These are phyloP conservation scores for Sesia apiformis DNA, from an alignment of 2,888 invertebrate genomes.

Conservation along the genomic window DNA sequence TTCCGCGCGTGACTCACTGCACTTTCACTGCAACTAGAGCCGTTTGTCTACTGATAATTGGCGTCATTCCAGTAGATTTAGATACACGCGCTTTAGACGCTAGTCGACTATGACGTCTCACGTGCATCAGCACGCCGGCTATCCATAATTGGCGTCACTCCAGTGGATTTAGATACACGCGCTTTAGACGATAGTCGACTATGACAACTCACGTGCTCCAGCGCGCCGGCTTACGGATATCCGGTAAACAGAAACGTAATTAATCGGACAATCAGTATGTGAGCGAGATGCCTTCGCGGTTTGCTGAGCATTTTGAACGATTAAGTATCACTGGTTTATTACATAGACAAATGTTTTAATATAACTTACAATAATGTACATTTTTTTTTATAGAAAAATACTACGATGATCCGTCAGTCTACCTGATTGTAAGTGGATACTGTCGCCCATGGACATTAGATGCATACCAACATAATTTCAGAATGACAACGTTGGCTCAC, in stretches of 20 bases:
- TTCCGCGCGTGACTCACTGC: conserved; percentile 47
- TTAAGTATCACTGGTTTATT: conserved; percentile 3
- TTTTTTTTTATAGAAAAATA: too few relatives aligned
- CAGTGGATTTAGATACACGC: conserved; percentile 23
- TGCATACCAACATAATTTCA: too few relatives aligned
- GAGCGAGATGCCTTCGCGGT: conserved; percentile 3
- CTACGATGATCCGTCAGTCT: too few relatives aligned
- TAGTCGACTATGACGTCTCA: not conserved
- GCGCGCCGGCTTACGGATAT: conserved; percentile 7
- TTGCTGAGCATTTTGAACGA: conserved; percentile 4
- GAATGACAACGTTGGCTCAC: too few relatives aligned
- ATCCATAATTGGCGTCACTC: conserved; percentile 33
- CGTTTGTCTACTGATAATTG: conserved; percentile 41
- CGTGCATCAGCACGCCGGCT: conserved; percentile 5
- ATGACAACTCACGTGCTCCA: conserved; percentile 1
- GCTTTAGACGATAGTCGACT: not conserved
- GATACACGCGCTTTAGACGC: conserved; percentile 9
- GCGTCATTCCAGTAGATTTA: conserved; percentile 31
- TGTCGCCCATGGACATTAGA: too few relatives aligned
- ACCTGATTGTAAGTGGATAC: too few relatives aligned
- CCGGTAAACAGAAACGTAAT: conserved; percentile 4
- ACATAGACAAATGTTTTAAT: too few relatives aligned
- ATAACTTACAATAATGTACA: too few relatives aligned
- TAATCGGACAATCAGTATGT: not conserved
- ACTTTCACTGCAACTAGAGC: conserved; percentile 58